Evolutionary conservation across 2,113 vertebrate species (phyloP), one percentile per base, ranked within the genome.

Genomic region (Colinus virginianus): DNA sequence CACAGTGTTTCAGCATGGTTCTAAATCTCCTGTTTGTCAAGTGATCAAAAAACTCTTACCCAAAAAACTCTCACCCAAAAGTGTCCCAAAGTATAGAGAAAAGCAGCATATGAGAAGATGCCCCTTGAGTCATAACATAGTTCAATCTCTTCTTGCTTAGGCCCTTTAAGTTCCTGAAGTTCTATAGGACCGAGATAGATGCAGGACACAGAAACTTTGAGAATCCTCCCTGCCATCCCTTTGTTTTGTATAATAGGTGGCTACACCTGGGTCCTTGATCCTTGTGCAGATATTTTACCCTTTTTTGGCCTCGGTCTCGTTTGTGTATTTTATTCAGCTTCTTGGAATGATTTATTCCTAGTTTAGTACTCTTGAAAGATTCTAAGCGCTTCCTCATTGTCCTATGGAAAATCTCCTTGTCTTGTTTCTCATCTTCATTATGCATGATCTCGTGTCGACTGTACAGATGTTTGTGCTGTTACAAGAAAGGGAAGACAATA

Each of bases 311-410:
- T 8, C 97, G 97, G 26, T 99, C 98, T 92, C 98, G 97, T 97
- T 98, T 99, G 59, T 97, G 76, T 91, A 98, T 97, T 93, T 99
- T 99, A 48, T 95, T 97, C 2, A 98, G 97, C 38, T 98, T 98
- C 97, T 99, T 99, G 42, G 96, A 85, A 20, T 98, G 98, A 72
- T 97, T 96, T 15, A 98, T 94, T 55, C 98, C 98, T 97, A 98
- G 98, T 97, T 99, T 99, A 59, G 98, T 97, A 7, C 98, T 98
- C 96, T 99, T 99, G 94, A 99, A 99, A 67, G 99, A 99, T 90
- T 99, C 98, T 75, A 99, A 95, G 5, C 99, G 99, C 23, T 96
- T 99, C 93, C 98, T 98, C 99, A 99, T 99, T 85, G 99, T 99
- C 77, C 99, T 98, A 91, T 99, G 98, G 97, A 99, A 99, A 97